Evolutionary conservation across 1,140 invertebrate genomes (phyloP).

Genomic region (Hormaphis cornu): DNA sequence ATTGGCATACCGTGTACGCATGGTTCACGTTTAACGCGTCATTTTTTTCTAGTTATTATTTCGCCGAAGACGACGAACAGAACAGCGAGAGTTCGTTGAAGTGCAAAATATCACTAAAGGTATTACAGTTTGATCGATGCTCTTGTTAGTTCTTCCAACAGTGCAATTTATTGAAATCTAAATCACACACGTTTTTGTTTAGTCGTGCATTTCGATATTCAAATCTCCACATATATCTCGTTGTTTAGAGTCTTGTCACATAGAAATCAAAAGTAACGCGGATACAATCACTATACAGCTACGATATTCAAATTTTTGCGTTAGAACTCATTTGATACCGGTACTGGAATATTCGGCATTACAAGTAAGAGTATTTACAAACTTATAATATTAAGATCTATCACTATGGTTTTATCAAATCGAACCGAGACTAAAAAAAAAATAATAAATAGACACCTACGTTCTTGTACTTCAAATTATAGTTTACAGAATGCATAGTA

Average conservation of each 20-base stretch:
- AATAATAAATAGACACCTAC: no score
- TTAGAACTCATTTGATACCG: constrained; percentile 24
- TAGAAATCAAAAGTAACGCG: constrained; percentile 21
- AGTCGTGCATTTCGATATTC: constrained; percentile 25
- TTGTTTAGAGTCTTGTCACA: constrained; percentile 21
- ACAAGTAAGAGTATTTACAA: not conserved
- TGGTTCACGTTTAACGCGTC: constrained; percentile 19
- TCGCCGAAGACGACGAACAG: constrained; percentile 16
- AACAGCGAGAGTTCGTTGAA: constrained; percentile 23
- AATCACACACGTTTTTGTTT: not conserved
- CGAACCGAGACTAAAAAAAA: no score
- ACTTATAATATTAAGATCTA: no score
- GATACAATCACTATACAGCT: constrained; percentile 17
- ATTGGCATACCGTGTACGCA: constrained; percentile 23
- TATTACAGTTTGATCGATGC: no score
- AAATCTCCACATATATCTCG: constrained; percentile 24
- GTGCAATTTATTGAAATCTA: no score
- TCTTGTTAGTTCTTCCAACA: no score
- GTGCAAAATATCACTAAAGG: constrained; percentile 24
- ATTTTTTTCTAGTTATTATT: constrained; percentile 29
- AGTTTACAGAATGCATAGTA: no score
- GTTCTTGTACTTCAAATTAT: no score
- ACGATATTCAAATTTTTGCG: constrained; percentile 26
- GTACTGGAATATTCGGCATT: constrained; percentile 20
- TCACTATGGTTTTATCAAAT: no score